Evolutionary conservation across 2,113 vertebrate species (phyloP), one percentile per base, ranked within the genome.

Genomic region (Acrocephalus arundinaceus): DNA sequence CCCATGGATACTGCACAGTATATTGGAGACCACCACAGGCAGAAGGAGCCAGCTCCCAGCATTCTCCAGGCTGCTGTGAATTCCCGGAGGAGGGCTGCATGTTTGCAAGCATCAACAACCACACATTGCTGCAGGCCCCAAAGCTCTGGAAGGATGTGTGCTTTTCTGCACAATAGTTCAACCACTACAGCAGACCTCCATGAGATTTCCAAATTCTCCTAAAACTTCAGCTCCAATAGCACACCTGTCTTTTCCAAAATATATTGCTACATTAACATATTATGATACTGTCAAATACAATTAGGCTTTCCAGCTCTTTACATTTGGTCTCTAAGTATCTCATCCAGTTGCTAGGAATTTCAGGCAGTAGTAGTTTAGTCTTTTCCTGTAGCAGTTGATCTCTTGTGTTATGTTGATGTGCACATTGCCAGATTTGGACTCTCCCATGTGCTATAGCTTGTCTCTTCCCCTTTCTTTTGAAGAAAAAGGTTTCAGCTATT

Each of bases 1-100:
- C n/a, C 25, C 30, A 3, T 5, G n/a, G n/a, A 10, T 24, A 28
- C 18, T 35, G 19, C 6, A 2, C 0, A 0, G 7, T 5, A 3
- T 20, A 4, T n/a, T 70, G n/a, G 24, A 75, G 16, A 21, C 28
- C 23, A 79, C 24, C 48, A 19, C 4, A 15, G 10, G 16, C 57
- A 39, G n/a, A 49, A n/a, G 19, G 4, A 61, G 7, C 10, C 1
- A 1, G 13, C 16, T 72, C 8, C 22, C 2, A 0, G 13, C 2
- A 4, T 37, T 15, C 2, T 1, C 20, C 10, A 2, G 2, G 0
- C 19, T 54, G 11, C 66, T 63, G 28, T 54, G 31, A 62, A 67
- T 33, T 52, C 37, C 24, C 1, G 2, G 21, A 43, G 21, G 0
- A 16, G 10, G 30, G 9, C 23, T 63, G n/a, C 7, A 3, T 4